A percentile compares a stretch with the other conserved stretches of the same genome.
These are phyloP conservation scores for Nycticorax nycticorax DNA, from an alignment of 2,113 vertebrate species.

Conservation along the genomic window DNA sequence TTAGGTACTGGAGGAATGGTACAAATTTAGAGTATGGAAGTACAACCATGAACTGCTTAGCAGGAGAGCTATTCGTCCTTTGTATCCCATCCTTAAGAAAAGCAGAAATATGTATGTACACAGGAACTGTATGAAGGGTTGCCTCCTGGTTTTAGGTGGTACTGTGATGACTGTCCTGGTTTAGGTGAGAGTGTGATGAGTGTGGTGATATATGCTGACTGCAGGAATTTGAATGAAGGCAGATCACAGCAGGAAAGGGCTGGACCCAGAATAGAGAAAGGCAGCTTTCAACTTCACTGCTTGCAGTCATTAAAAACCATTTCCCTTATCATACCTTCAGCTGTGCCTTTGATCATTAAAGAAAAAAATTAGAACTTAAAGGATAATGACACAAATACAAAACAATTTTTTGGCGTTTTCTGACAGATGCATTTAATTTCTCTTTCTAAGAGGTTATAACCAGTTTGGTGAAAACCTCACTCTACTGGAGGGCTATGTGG, in stretches of 20 bases:
- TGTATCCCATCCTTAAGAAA: background rate
- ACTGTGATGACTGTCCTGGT: background rate
- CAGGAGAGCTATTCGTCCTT: background rate
- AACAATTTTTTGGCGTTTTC: background rate
- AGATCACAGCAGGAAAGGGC: background rate
- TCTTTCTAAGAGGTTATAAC: background rate
- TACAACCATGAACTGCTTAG: background rate
- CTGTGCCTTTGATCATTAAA: background rate
- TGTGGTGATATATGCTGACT: background rate
- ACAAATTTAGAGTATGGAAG: background rate
- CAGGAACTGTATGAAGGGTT: background rate
- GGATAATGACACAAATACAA: background rate
- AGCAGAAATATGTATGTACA: background rate
- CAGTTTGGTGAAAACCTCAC: background rate
- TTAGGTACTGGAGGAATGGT: background rate
- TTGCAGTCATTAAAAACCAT: background rate
- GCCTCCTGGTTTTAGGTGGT: background rate
- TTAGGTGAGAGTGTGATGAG: background rate
- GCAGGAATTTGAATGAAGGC: background rate
- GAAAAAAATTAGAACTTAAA: background rate
- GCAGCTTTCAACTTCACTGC: background rate
- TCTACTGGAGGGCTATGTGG: background rate
- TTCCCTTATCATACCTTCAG: background rate
- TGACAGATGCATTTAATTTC: background rate
- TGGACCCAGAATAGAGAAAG: background rate